phyloP scores from a whole-genome alignment of 2,797 vertebrate genomes.

The Enteromius anoplus region DNA sequence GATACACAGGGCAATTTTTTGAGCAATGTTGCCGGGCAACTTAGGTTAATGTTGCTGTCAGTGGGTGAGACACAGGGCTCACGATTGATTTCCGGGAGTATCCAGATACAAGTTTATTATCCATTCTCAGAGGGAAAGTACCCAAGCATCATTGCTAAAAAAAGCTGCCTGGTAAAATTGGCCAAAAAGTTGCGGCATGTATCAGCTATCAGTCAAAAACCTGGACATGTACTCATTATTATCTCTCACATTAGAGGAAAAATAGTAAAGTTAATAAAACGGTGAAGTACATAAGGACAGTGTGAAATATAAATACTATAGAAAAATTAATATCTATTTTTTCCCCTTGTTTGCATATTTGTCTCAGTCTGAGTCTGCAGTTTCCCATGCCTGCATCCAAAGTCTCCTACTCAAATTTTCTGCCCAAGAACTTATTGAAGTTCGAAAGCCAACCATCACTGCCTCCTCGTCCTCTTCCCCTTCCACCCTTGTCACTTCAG shows the following conservation, averaged over 20 bases:
- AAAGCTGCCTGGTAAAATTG: no score
- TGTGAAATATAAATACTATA: not conserved
- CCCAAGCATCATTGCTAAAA: no score
- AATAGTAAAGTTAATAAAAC: not conserved
- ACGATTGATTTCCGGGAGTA: no score
- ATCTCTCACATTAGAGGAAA: not conserved
- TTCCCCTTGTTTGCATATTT: not conserved
- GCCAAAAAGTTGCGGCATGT: no score
- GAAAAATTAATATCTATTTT: not conserved
- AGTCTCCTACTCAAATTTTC: constrained; percentile 93
- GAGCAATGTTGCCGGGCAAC: no score
- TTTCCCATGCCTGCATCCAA: constrained; percentile 83
- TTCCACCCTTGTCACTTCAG: constrained; percentile 82
- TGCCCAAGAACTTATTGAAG: constrained; percentile 92
- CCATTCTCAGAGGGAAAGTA: no score
- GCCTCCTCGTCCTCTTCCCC: constrained; percentile 70
- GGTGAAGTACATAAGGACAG: not conserved
- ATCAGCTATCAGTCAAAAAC: not conserved
- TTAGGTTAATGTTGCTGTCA: no score
- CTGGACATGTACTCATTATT: not conserved
- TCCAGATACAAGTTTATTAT: no score
- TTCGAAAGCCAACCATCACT: constrained; percentile 77
- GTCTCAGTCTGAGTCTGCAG: constrained; percentile 79
- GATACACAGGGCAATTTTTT: no score
- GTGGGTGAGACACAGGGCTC: no score